Evolutionary conservation across 2,888 invertebrate species (phyloP), one percentile per base, ranked within the genome.

Genomic region (Syritta pipiens): DNA sequence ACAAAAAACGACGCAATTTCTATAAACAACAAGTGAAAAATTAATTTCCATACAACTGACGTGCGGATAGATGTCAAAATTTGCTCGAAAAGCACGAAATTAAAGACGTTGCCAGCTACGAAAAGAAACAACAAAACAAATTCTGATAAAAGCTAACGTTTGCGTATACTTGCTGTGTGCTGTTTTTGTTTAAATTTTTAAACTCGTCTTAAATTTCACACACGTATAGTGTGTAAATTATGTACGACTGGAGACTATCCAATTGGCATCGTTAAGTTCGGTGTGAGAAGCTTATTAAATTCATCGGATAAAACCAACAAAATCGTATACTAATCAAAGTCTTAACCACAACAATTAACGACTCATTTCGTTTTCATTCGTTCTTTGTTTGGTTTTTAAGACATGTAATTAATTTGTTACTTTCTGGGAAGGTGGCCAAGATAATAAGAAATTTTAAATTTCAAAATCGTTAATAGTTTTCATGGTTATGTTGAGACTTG

Each of bases 41-140:
- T n/a, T n/a, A n/a, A n/a, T n/a, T n/a, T n/a, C n/a, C n/a, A n/a
- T n/a, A n/a, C n/a, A n/a, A n/a, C n/a, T n/a, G n/a, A n/a, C n/a
- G n/a, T n/a, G n/a, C n/a, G n/a, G 26, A 19, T n/a, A 19, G 26
- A 26, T 26, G 63, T 63, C 49, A 51, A 22, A 5, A 30, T 26
- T 14, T 22, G 49, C 30, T 7, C 49, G 49, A 55, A 53, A 10
- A 22, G 35, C 22, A 7, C 32, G 46, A 46, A 60, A 60, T 20
- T 46, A 6, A 17, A 0, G 17, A 32, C n/a, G 26, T 17, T 62
- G 62, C 62, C 62, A 62, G 48, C 35, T 10, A 2, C 9, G 19
- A 48, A 35, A 26, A 17, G 10, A 5, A 7, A 3, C 3, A 19
- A 2, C 4, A 19, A 19, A 19, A 1, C 19, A n/a, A n/a, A n/a